Evolutionary conservation across 1,140 invertebrate genomes (phyloP).

Genomic region (Drosophila guanche): DNA sequence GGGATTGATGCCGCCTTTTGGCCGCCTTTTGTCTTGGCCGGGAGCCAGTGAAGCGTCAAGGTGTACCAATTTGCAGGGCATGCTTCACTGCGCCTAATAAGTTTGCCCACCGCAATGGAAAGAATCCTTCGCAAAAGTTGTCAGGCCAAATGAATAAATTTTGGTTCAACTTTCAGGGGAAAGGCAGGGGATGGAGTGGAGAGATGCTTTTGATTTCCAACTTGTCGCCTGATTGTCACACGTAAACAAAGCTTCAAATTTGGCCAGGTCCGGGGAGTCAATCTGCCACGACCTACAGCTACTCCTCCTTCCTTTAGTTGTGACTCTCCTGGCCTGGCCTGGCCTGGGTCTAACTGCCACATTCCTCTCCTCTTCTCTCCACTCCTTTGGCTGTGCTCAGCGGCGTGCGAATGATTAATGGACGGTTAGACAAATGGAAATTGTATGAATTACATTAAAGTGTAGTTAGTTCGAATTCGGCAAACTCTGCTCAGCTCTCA

Average conservation of each 20-base stretch:
- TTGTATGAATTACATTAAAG: conserved; percentile 81
- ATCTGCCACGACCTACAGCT: conserved; percentile 24
- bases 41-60: conserved; percentile 75
- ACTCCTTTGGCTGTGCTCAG: conserved; percentile 51
- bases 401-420: conserved; percentile 80
- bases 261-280: conserved; percentile 27
- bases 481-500: conserved; percentile 8
- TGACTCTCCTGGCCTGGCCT: neutral
- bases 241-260: conserved; percentile 80
- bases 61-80: conserved; percentile 80
- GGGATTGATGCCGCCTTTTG: conserved; percentile 56
- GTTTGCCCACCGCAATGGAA: conserved; percentile 64
- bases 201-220: conserved; percentile 69
- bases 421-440: conserved; percentile 78
- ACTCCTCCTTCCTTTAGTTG: neutral
- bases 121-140: conserved; percentile 40
- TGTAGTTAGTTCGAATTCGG: conserved; percentile 73
- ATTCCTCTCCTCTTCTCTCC: no score
- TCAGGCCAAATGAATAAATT: conserved; percentile 76
- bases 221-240: conserved; percentile 80
- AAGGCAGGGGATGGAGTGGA: neutral
- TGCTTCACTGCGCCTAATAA: conserved; percentile 79
- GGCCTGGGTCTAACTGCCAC: neutral
- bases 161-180: conserved; percentile 32
- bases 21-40: conserved; percentile 64